Conservation (phyloP, 2,113 vertebrate species). For the Semicossyphus pulcher region DNA sequence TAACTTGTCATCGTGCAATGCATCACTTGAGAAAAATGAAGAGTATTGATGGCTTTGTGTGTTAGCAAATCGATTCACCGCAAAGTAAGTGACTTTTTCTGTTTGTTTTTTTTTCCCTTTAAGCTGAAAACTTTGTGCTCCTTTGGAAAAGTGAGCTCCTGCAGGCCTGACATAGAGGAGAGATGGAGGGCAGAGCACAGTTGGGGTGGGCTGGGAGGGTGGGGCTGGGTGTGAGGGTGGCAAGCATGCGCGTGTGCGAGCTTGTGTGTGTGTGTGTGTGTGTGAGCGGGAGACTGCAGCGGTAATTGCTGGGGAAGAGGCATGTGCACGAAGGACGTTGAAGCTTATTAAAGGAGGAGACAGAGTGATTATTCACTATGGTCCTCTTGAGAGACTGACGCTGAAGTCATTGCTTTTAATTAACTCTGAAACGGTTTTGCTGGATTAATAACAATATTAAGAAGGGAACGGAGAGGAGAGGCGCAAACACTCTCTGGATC, state of each 20-base stretch:
- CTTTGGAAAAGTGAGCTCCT: conserved; percentile 35
- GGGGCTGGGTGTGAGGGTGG: conserved; percentile 3
- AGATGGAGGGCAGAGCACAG: conserved; percentile 78
- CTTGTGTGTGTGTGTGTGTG: conserved; percentile 40
- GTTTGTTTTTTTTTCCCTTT: conserved; percentile 24
- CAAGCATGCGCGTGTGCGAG: neutral
- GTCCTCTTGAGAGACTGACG: conserved; percentile 81
- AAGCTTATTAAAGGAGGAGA: conserved; percentile 85
- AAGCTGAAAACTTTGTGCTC: conserved; percentile 54
- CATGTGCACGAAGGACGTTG: conserved; percentile 80
- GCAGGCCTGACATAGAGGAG: conserved; percentile 66
- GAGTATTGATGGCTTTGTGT: conserved; percentile 50
- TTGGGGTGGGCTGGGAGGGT: conserved; percentile 55
- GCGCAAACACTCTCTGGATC: conserved; percentile 78
- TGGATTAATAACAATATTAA: conserved; percentile 86
- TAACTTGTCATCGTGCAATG: conserved; percentile 30
- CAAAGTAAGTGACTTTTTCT: neutral
- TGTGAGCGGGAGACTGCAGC: conserved; percentile 60
- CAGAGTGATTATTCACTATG: conserved; percentile 84
- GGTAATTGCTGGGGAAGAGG: conserved; percentile 78
- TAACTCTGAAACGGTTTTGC: conserved; percentile 83
- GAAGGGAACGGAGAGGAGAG: conserved; percentile 71
- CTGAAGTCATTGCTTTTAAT: conserved; percentile 85
- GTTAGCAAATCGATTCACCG: conserved; percentile 33
- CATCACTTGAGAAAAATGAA: conserved; percentile 47